Evolutionary conservation across 1,140 invertebrate genomes (phyloP).

Genomic region (Ooceraea biroi): DNA sequence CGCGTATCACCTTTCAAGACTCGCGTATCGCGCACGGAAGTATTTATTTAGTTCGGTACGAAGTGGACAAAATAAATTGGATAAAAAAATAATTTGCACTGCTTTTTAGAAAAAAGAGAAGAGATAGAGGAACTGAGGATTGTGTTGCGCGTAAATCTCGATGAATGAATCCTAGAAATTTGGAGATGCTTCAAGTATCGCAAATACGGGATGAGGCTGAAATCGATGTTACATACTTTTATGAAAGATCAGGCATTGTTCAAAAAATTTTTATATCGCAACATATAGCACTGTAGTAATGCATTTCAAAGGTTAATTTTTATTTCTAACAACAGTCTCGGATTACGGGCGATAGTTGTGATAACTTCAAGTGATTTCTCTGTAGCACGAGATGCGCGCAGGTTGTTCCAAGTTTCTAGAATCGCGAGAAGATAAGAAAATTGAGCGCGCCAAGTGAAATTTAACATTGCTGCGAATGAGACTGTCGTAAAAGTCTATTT

Average conservation of each 20-base stretch:
- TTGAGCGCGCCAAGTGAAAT: neutral
- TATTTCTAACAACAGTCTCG: neutral
- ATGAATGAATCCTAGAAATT: conserved; percentile 21
- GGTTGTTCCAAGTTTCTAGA: neutral
- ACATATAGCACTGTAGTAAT: neutral
- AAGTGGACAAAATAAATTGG: conserved; percentile 55
- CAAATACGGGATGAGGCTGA: neutral
- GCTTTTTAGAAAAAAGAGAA: conserved; percentile 25
- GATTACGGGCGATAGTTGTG: neutral
- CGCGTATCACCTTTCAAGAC: conserved; percentile 27
- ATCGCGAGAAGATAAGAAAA: neutral
- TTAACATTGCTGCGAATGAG: neutral
- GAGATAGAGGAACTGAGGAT: neutral
- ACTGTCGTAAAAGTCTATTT: neutral
- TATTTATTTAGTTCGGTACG: conserved; percentile 50
- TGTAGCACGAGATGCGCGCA: no score
- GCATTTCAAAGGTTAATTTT: neutral
- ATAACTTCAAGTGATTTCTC: neutral
- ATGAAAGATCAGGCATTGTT: neutral
- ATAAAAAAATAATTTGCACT: no score
- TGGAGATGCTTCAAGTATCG: conserved; percentile 16
- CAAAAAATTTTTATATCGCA: neutral
- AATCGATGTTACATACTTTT: conserved; percentile 10
- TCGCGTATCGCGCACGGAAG: conserved; percentile 18
- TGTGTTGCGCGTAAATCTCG: conserved; percentile 14